Evolutionary conservation across 2,797 vertebrate genomes (phyloP).

Genomic region (Salarias fasciatus): DNA sequence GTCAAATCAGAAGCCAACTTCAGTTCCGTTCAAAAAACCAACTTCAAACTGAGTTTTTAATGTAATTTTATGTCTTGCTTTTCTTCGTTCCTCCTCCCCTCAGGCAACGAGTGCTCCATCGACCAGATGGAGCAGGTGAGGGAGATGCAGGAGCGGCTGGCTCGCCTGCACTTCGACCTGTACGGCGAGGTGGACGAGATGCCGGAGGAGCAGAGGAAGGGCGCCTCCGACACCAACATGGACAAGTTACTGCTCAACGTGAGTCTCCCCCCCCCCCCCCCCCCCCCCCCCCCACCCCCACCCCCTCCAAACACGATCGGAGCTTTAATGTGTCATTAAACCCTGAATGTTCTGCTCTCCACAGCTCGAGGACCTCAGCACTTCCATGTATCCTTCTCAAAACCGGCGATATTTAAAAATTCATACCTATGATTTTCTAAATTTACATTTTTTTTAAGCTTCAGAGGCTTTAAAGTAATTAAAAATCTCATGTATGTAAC

Average conservation of each 20-base stretch:
- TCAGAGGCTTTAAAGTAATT: too few relatives aligned
- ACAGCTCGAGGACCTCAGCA: slow-evolving; percentile 98
- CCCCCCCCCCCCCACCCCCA: too few relatives aligned
- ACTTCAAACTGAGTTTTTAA: too few relatives aligned
- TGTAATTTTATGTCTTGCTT: neutral
- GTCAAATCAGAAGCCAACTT: too few relatives aligned
- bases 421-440: too few relatives aligned
- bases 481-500: too few relatives aligned
- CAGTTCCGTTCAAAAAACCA: too few relatives aligned
- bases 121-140: slow-evolving; percentile 98
- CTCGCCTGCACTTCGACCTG: slow-evolving; percentile 94
- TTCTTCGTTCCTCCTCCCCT: neutral
- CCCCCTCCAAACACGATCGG: too few relatives aligned
- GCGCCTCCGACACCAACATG: slow-evolving; percentile 92
- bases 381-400: slow-evolving; percentile 98
- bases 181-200: slow-evolving; percentile 94
- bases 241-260: slow-evolving; percentile 95
- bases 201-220: slow-evolving; percentile 91
- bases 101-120: slow-evolving; percentile 96
- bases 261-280: slow-evolving; percentile 69
- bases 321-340: neutral
- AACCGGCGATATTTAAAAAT: too few relatives aligned
- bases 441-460: too few relatives aligned
- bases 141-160: slow-evolving; percentile 98
- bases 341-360: slow-evolving; percentile 49